Percentiles rank a stretch among this genome's conserved stretches.
These are phyloP conservation scores for Drosophila basisetae DNA, from an alignment of 2,888 invertebrate genomes.

Conservation along the genomic window DNA sequence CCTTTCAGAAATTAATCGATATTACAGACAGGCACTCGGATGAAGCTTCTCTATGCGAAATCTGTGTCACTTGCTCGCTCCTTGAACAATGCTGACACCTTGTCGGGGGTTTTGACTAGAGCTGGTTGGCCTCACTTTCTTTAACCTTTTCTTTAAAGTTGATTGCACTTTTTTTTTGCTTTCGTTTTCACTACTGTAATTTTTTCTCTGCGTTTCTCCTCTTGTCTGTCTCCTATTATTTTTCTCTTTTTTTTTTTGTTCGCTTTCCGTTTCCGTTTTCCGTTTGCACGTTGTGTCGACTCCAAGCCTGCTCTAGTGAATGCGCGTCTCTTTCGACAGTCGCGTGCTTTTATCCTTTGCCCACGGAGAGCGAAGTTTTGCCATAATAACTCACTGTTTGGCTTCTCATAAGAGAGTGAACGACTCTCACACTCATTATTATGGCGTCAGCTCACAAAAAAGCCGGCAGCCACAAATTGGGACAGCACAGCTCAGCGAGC, in stretches of 20 bases:
- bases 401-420: not conserved
- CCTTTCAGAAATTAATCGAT: conserved; percentile 30
- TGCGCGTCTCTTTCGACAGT: conserved; percentile 44
- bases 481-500: conserved; percentile 2
- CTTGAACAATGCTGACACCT: conserved; percentile 13
- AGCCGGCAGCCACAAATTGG: conserved; percentile 29
- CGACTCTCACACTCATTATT: conserved; percentile 8
- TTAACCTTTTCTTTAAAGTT: conserved; percentile 14
- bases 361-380: conserved; percentile 41
- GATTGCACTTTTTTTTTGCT: conserved; percentile 28
- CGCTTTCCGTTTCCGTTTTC: conserved; percentile 6
- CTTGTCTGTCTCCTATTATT: not conserved
- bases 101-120: not conserved
- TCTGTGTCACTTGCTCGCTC: conserved; percentile 39
- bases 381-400: conserved; percentile 21
- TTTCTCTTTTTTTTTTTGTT: conserved; percentile 15
- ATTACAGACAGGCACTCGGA: conserved; percentile 20
- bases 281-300: conserved; percentile 51
- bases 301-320: conserved; percentile 67
- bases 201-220: conserved; percentile 16
- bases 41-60: conserved; percentile 15
- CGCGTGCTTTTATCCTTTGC: conserved; percentile 59
- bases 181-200: conserved; percentile 72
- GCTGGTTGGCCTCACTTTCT: conserved; percentile 24
- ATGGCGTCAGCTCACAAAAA: conserved; percentile 28